These are phyloP conservation scores for Salarias fasciatus DNA, from an alignment of 2,797 vertebrate species.

Conservation along the genomic window DNA sequence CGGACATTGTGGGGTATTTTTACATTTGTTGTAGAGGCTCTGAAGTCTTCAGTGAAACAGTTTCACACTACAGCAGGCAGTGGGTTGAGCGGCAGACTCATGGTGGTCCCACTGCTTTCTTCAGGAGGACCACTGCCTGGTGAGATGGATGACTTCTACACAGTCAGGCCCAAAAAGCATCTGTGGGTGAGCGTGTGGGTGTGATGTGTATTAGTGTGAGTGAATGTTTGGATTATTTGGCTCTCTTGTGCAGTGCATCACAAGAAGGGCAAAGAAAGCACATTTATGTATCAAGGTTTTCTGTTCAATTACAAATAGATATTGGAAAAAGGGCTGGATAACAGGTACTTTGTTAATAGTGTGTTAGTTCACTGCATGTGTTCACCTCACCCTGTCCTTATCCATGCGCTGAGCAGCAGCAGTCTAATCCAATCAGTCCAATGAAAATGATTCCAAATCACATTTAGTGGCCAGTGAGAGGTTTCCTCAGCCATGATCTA, in stretches of 20 bases:
- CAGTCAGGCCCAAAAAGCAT: conserved; percentile 38
- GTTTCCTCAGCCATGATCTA: conserved; percentile 77
- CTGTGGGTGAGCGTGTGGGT: conserved; percentile 31
- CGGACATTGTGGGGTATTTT: conserved; percentile 6
- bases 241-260: neutral
- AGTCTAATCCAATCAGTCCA: conserved; percentile 78
- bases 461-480: conserved; percentile 78
- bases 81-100: conserved; percentile 58
- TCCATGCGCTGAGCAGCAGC: conserved; percentile 59
- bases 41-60: conserved; percentile 17
- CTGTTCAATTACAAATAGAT: conserved; percentile 20
- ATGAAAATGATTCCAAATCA: conserved; percentile 80
- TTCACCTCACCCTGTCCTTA: conserved; percentile 50
- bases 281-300: conserved; percentile 20
- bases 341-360: conserved; percentile 32
- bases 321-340: neutral
- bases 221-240: conserved; percentile 14
- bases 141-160: conserved; percentile 48
- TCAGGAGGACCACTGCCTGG: conserved; percentile 37
- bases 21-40: conserved; percentile 9
- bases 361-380: conserved; percentile 35
- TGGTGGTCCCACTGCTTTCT: conserved; percentile 48
- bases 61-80: conserved; percentile 66
- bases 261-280: conserved; percentile 1
- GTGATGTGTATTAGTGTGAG: neutral